A percentile compares a stretch with the other conserved stretches of the same genome.
Evolutionary conservation across 2,113 vertebrate genomes (phyloP).

Genomic region (Meriones unguiculatus): DNA sequence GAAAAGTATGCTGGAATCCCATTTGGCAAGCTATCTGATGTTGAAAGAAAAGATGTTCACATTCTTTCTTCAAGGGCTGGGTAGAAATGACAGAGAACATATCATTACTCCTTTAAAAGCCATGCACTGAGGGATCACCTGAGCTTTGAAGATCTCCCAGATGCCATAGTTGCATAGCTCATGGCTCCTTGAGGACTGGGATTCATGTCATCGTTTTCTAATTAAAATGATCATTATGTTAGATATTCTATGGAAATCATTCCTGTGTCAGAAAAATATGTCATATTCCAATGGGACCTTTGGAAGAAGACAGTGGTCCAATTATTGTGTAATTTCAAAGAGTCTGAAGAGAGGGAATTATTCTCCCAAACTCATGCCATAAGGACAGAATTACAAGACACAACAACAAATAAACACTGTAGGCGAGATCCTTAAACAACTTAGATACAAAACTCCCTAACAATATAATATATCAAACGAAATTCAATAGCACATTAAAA

Average conservation of each 20-base stretch:
- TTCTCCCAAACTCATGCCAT: not conserved
- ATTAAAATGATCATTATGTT: constrained; percentile 86
- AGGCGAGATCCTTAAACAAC: not conserved
- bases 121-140: constrained; percentile 96
- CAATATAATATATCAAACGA: not conserved
- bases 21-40: not conserved
- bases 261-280: not conserved
- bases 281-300: not conserved
- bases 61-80: not conserved
- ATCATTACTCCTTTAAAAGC: constrained; percentile 92
- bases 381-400: not conserved
- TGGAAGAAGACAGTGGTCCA: not conserved
- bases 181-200: constrained; percentile 94
- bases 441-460: not conserved
- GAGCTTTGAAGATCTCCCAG: constrained; percentile 95
- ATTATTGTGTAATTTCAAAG: not conserved
- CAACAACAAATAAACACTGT: not conserved
- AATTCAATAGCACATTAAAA: not conserved
- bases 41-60: not conserved
- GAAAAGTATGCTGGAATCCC: not conserved
- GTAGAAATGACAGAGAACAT: constrained; percentile 77
- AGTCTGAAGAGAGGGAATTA: not conserved
- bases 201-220: constrained; percentile 92
- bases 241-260: not conserved
- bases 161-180: constrained; percentile 94